Base-by-base conservation (phyloP, 2,888 invertebrate species). In the Rhabditophanes sp. region DNA sequence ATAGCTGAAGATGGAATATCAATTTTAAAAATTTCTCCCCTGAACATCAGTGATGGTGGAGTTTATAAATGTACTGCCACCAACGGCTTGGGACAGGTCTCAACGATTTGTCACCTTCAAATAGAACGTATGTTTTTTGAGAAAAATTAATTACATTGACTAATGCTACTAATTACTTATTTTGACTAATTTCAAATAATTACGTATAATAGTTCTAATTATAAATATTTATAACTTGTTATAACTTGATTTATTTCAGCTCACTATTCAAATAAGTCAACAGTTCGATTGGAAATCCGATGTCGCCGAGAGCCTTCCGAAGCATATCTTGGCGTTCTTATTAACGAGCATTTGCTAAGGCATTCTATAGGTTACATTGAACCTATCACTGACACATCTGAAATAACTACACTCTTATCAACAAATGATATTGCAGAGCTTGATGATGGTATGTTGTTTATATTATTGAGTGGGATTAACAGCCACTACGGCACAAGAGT, bases 71-170 rank as follows among this genome's bases (percentile, higher is more conserved):
- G 84, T 67, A 73, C 74, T 54, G 84, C 83, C 32, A 73, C 74
- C 29, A 87, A 85, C 69, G 75, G 76, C 56, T 75, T 78, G 55
- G 90, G 90, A 49, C 78, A 77, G 73, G 78, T 77, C 56, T 73
- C 75, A 61, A 80, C 79, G 59, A 34, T 39, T 23, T 53, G 53
- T 26, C 38, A 29, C 18, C 36, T 57, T 4, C 33, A 39, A 9
- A 37, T 56, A 5, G 46, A 52, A 14, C 47, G 50, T 50, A 25
- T 25, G 12, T 9, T 20, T 4, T 11, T n/a, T n/a, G n/a, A n/a
- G n/a, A n/a, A 33, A 3, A 28, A 16, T 18, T 8, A 9, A 11
- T 30, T 2, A 11, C 14, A 25, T 11, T 7, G 6, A 25, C 7
- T 25, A 14, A 19, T 11, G n/a, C 9, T 14, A 16, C 11, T 9